Percentiles rank a stretch among this genome's conserved stretches.
These are phyloP conservation scores for western clawed frog (Xenopus tropicalis) DNA, from an alignment of 2,113 vertebrate genomes.

Conservation along the genomic window UCB_Xtro_10.0 CM004445.2:28302501-28303000, in stretches of 20 bases:
- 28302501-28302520: conserved; percentile 50
- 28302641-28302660: conserved; percentile 61
- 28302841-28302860: conserved; percentile 55
- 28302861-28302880: conserved; percentile 61
- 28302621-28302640: conserved; percentile 68
- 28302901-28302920: conserved; percentile 48
- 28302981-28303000: conserved; percentile 56
- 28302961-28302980: conserved; percentile 49
- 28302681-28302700: conserved; percentile 56
- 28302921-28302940: conserved; percentile 45
- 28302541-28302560: conserved; percentile 63
- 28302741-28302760: conserved; percentile 72
- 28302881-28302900: conserved; percentile 50
- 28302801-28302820: conserved; percentile 64
- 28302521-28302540: conserved; percentile 66
- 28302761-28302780: conserved; percentile 59
- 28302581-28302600: conserved; percentile 58
- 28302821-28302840: conserved; percentile 52
- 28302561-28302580: conserved; percentile 53
- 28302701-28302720: conserved; percentile 55
- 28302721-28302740: conserved; percentile 56
- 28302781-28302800: conserved; percentile 71
- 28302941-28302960: conserved; percentile 46
- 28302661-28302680: conserved; percentile 54
- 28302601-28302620: conserved; percentile 54